phyloP scores from a whole-genome alignment of 2,797 vertebrate species.

The Monodelphis domestica region DNA sequence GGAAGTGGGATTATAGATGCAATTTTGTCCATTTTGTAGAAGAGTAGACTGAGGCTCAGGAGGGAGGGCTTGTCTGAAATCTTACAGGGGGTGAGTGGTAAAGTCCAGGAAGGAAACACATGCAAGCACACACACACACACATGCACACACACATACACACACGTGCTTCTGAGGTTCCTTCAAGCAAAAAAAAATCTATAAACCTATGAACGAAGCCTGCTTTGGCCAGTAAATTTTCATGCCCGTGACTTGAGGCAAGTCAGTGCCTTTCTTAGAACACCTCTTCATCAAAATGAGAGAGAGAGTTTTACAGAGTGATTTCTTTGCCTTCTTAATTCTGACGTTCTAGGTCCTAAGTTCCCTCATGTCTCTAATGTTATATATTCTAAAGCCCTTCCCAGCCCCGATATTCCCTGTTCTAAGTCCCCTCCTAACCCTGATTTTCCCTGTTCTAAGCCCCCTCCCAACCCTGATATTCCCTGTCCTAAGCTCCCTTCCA shows the following conservation, averaged over 20 bases:
- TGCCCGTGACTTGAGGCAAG: background rate
- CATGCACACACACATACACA: too few relatives aligned
- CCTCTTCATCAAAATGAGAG: too few relatives aligned
- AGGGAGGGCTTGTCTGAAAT: background rate
- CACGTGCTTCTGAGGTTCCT: background rate
- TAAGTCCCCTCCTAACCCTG: too few relatives aligned
- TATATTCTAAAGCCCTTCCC: too few relatives aligned
- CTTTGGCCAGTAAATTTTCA: background rate
- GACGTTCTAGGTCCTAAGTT: too few relatives aligned
- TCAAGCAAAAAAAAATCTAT: rapidly evolving
- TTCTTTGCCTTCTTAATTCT: too few relatives aligned
- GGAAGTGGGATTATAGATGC: background rate
- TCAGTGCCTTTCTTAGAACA: background rate
- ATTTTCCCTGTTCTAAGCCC: background rate
- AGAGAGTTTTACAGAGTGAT: too few relatives aligned
- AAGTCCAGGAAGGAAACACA: background rate
- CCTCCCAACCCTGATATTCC: too few relatives aligned
- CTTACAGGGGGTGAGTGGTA: rapidly evolving
- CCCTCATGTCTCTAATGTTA: too few relatives aligned
- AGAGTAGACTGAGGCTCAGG: background rate
- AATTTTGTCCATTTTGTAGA: constrained; percentile 13
- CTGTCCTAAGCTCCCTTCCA: background rate
- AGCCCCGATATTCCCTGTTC: too few relatives aligned
- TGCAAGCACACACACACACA: too few relatives aligned
- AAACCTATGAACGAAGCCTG: background rate